Base-by-base conservation (phyloP, 2,888 invertebrate species). In the Brachypalpus laphriformis region DNA sequence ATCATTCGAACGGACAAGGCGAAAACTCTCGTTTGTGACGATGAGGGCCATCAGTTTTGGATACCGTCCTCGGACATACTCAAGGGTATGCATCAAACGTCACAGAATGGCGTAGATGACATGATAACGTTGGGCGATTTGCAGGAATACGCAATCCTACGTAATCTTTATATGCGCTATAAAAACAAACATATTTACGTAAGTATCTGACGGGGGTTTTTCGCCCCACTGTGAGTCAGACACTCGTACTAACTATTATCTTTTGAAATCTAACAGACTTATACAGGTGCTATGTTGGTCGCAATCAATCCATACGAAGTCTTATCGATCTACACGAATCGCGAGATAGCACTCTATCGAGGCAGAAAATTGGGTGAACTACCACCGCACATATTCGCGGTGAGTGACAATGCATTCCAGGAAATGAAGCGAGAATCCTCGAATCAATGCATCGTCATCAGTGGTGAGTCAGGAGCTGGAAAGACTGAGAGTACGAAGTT, bases 401-500 rank as follows among this genome's bases (percentile, higher is more conserved):
- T 98, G 76, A 98, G 98, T 8, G 98, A 98, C 91, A 97, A 96
- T 91, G 96, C 97, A 45, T 98, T 97, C 90, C 94, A 94, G 88
- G 95, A 96, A 89, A 95, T 98, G 94, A 94, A 95, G 90, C 93
- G 95, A 3, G 94, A 94, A 65, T 92, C 93, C 77, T 94, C 94
- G 86, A 96, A 98, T 92, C 99, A 99, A 91, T 98, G 98, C 89
- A 96, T 99, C 81, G 98, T 99, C 57, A 98, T 99, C 89, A 98
- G 98, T 92, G 98, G 98, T 1, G 98, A 98, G 92, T 98, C 97
- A 90, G 98, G 98, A 0, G 98, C 98, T 7, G 98, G 98, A 1
- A 98, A 98, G 93, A 98, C 98, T 0, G 98, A 99, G 91, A 98
- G 97, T 90, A 98, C 98, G 1, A 99, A 99, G 92, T 92, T 98